A percentile compares a stretch with the other conserved stretches of the same genome.
These are phyloP conservation scores for Rhincodon typus DNA, from an alignment of 2,797 vertebrate species.

Conservation along the genomic window DNA sequence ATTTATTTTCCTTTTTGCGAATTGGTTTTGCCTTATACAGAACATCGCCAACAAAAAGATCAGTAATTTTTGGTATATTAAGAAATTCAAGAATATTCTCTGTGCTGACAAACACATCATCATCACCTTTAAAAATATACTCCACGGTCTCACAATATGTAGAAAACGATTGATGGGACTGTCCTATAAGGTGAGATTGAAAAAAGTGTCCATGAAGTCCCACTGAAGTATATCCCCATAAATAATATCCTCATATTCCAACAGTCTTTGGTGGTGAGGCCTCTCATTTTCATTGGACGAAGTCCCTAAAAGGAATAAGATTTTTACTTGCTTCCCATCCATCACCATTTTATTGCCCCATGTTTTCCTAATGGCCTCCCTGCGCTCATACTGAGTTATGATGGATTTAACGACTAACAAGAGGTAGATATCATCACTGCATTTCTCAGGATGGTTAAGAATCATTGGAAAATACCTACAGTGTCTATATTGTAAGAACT, in stretches of 20 bases:
- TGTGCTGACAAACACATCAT: slow-evolving; percentile 84
- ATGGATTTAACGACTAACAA: slow-evolving; percentile 87
- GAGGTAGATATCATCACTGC: slow-evolving; percentile 62
- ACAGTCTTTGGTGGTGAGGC: slow-evolving; percentile 84
- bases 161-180: too few relatives aligned
- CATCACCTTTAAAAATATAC: slow-evolving; percentile 89
- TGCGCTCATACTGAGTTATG: slow-evolving; percentile 80
- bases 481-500: slow-evolving; percentile 84
- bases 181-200: slow-evolving; percentile 96
- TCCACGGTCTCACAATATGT: slow-evolving; percentile 70
- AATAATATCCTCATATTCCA: slow-evolving; percentile 84
- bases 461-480: slow-evolving; percentile 87
- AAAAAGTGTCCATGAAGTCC: slow-evolving; percentile 92
- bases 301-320: slow-evolving; percentile 76
- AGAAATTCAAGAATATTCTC: slow-evolving; percentile 83
- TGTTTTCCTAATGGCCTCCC: slow-evolving; percentile 84
- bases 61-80: slow-evolving; percentile 51
- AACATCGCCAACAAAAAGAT: slow-evolving; percentile 83
- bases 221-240: slow-evolving; percentile 88
- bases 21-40: slow-evolving; percentile 80
- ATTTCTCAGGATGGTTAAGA: slow-evolving; percentile 86
- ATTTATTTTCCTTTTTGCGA: slow-evolving; percentile 84
- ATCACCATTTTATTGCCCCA: slow-evolving; percentile 79
- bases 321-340: slow-evolving; percentile 64
- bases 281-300: slow-evolving; percentile 72